phyloP scores from a whole-genome alignment of 2,888 invertebrate genomes.

The Scaptomyza flava region DNA sequence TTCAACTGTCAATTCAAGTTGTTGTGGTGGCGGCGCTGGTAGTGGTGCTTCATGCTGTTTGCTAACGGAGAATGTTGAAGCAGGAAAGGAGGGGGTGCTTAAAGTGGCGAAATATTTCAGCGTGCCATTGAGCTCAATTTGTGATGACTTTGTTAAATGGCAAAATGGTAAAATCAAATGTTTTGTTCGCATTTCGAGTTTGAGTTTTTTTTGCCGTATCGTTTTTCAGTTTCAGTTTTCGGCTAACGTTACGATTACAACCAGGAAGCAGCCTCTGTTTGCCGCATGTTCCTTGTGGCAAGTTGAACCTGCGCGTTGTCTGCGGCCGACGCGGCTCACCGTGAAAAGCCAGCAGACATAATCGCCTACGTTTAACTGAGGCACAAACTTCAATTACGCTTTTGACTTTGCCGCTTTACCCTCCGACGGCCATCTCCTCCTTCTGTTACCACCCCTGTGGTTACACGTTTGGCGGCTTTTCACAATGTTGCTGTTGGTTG shows the following conservation, averaged over 20 bases:
- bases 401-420: conserved; percentile 56
- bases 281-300: conserved; percentile 66
- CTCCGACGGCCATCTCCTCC: conserved; percentile 1
- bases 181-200: conserved; percentile 22
- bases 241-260: conserved; percentile 53
- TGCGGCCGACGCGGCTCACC: conserved; percentile 40
- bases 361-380: conserved; percentile 70
- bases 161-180: conserved; percentile 38
- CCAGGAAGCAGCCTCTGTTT: conserved; percentile 61
- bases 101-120: conserved; percentile 47
- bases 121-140: conserved; percentile 58
- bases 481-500: conserved; percentile 31
- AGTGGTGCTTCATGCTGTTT: no score
- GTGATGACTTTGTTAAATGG: conserved; percentile 48
- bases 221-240: conserved; percentile 27
- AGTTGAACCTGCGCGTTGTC: conserved; percentile 48
- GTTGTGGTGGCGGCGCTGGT: neutral
- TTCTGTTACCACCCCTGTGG: neutral
- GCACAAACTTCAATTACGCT: conserved; percentile 74
- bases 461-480: conserved; percentile 58
- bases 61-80: neutral
- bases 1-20: conserved; percentile 36
- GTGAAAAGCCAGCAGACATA: conserved; percentile 68
- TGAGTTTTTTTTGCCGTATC: conserved; percentile 9
- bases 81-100: neutral